Percentiles rank a stretch among this genome's conserved stretches.
Evolutionary conservation across 2,888 invertebrate genomes (phyloP).

Genomic region (Thereva unica): DNA sequence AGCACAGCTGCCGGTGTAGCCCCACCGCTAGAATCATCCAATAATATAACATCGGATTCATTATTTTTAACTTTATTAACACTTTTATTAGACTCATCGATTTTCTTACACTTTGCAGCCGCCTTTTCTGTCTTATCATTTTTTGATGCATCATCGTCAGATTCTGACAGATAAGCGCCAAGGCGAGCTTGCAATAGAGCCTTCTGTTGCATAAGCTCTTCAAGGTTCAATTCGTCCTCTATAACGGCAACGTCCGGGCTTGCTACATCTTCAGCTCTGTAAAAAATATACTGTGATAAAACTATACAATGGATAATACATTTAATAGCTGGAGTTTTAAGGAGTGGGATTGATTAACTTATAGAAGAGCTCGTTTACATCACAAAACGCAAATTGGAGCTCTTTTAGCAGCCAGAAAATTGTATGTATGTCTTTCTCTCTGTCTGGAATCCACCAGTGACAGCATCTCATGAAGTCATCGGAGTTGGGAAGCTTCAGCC

Average conservation of each 20-base stretch:
- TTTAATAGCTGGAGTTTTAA: too few relatives aligned
- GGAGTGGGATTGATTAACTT: too few relatives aligned
- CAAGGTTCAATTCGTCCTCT: slow-evolving; percentile 84
- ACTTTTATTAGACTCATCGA: slow-evolving; percentile 38
- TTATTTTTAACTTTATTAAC: slow-evolving; percentile 53
- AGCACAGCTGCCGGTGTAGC: slow-evolving; percentile 57
- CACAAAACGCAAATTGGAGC: too few relatives aligned
- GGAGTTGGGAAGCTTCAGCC: too few relatives aligned
- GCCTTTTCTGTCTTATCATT: slow-evolving; percentile 44
- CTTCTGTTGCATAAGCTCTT: slow-evolving; percentile 88
- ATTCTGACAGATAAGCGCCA: slow-evolving; percentile 75
- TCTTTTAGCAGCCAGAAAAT: too few relatives aligned
- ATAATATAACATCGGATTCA: slow-evolving; percentile 65
- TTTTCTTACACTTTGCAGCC: slow-evolving; percentile 41
- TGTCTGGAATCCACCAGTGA: too few relatives aligned
- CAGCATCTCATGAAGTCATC: too few relatives aligned
- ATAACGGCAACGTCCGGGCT: slow-evolving; percentile 76
- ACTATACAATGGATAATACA: too few relatives aligned
- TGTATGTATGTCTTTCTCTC: too few relatives aligned
- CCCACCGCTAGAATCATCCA: slow-evolving; percentile 69
- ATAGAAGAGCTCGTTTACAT: too few relatives aligned
- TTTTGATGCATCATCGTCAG: slow-evolving; percentile 62
- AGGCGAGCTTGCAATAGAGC: slow-evolving; percentile 78
- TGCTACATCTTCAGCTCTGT: slow-evolving; percentile 62
- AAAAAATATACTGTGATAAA: background rate